Base-by-base conservation (phyloP, 2,113 vertebrate genomes). In the Anhinga anhinga region DNA sequence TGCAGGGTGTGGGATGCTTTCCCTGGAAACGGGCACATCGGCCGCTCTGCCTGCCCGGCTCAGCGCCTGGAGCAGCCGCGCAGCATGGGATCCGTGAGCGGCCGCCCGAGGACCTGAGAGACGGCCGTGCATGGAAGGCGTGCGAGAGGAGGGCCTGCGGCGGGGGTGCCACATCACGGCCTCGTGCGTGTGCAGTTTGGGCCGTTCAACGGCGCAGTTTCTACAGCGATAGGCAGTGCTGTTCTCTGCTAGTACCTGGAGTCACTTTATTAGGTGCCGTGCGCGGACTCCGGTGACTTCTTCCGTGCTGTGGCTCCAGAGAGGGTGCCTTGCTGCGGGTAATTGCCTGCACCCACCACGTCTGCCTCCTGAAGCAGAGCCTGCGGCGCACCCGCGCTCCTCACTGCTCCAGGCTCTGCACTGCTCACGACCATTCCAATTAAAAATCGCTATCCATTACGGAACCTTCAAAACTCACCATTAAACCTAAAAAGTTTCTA, bases 51-150 rank as follows among this genome's bases (percentile, higher is more conserved):
- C 29, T 11, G 15, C 45, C 27, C 6, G 2, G 27, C 69, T 26
- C 52, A 16, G 55, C 34, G 1, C 0, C 30, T 2, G 61, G 19
- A 34, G 71, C 66, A 55, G 55, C 45, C 7, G 27, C 0, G 22
- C 58, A 16, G 72, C 36, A 5, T 2, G 1, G n/a, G 10, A 1
- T 7, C 9, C 12, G 1, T 4, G 13, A 21, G 36, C 10, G 3
- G 23, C 40, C 49, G 13, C 21, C 15, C 49, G 1, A 1, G 14
- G 19, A 3, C 34, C 3, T 1, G 38, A 26, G 12, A 0, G 42
- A 21, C 38, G 3, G 5, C 63, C 4, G 1, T 8, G 3, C 6
- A 2, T 53, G 38, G 34, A 23, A 34, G n/a, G 52, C 8, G 9
- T 10, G 20, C 3, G 7, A 26, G 50, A 14, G n/a, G 38, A 26